These are phyloP conservation scores for Enoplosus armatus DNA, from an alignment of 2,797 vertebrate species.

Conservation along the genomic window DNA sequence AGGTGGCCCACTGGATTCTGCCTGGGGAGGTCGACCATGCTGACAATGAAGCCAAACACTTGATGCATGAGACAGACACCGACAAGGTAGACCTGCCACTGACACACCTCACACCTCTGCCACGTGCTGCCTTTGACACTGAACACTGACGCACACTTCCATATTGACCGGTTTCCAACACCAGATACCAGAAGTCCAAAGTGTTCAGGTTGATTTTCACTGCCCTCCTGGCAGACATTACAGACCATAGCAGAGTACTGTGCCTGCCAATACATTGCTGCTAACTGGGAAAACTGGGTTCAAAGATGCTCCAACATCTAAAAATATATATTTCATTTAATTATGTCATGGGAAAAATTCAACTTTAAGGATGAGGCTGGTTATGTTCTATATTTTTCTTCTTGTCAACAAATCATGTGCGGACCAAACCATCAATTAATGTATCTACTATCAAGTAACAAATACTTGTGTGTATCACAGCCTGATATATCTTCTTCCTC, in stretches of 20 bases:
- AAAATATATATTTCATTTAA: too few relatives aligned
- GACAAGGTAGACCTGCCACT: constrained; percentile 83
- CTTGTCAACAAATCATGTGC: too few relatives aligned
- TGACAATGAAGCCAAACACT: constrained; percentile 90
- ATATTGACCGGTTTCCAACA: neutral
- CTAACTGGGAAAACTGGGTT: neutral
- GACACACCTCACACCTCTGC: neutral
- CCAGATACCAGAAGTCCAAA: neutral
- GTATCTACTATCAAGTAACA: too few relatives aligned
- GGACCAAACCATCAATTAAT: too few relatives aligned
- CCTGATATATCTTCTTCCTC: too few relatives aligned
- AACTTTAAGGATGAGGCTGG: too few relatives aligned
- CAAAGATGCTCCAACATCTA: neutral
- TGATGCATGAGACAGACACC: constrained; percentile 89
- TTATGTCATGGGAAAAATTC: too few relatives aligned
- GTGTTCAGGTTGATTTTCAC: neutral
- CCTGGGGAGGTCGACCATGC: constrained; percentile 90
- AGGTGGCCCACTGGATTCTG: constrained; percentile 91
- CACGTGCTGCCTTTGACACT: neutral
- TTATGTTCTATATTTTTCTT: too few relatives aligned
- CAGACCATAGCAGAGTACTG: neutral
- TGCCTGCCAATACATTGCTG: neutral
- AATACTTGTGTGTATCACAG: too few relatives aligned
- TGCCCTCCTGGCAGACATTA: neutral
- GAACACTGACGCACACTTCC: neutral